Evolutionary conservation across 2,113 vertebrate genomes (phyloP).

Genomic region (Empidonax traillii): DNA sequence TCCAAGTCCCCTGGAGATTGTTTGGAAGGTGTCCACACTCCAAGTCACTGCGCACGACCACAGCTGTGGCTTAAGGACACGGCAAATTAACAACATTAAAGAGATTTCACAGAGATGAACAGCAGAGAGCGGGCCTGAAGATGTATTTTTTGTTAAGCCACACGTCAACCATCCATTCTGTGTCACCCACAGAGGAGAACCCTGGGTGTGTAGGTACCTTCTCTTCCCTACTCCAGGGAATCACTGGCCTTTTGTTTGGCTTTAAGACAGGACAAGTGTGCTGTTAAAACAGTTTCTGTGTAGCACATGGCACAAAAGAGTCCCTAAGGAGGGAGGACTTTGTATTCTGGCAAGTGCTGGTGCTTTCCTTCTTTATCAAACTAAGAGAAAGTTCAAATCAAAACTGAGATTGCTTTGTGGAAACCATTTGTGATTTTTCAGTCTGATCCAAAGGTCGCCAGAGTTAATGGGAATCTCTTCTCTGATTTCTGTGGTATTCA

Average conservation of each 20-base stretch:
- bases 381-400: background rate
- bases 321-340: background rate
- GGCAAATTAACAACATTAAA: background rate
- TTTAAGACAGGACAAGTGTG: background rate
- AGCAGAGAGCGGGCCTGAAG: background rate
- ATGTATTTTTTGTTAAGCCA: background rate
- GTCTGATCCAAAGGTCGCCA: background rate
- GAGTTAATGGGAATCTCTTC: background rate
- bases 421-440: background rate
- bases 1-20: background rate
- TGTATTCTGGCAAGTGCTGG: background rate
- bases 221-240: background rate
- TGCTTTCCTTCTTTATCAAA: background rate
- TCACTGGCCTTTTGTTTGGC: background rate
- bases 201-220: rapidly evolving
- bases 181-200: rapidly evolving
- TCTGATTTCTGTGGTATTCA: background rate
- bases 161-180: background rate
- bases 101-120: background rate
- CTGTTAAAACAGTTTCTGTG: background rate
- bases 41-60: background rate
- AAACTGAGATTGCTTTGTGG: background rate
- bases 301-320: background rate
- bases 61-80: background rate
- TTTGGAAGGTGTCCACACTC: background rate